Conservation (phyloP, 2,113 vertebrate genomes). For the Chrysochloris asiatica region DNA sequence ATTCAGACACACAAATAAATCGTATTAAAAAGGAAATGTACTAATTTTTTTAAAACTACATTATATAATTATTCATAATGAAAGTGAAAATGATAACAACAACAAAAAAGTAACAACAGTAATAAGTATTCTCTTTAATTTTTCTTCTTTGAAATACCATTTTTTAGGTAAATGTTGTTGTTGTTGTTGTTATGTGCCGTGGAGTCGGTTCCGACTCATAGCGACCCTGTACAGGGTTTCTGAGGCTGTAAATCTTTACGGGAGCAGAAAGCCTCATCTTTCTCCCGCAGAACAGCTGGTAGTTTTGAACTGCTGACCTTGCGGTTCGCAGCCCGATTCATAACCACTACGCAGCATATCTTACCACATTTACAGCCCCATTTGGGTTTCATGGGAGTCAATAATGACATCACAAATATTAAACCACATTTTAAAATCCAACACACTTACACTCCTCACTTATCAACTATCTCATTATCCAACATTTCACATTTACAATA, state of each 20-base stretch:
- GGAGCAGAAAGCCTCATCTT: no score
- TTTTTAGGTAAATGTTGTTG: constrained; percentile 43
- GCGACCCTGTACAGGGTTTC: no score
- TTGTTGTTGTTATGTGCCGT: no score
- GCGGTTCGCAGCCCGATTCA: no score
- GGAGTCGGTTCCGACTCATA: no score
- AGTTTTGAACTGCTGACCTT: no score
- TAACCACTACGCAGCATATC: no score
- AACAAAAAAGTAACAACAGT: background rate
- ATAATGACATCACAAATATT: background rate
- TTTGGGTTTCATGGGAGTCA: constrained; percentile 12
- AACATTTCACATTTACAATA: background rate
- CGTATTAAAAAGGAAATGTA: background rate
- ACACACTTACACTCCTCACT: background rate
- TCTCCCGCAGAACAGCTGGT: no score
- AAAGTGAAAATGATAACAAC: background rate
- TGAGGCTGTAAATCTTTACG: no score
- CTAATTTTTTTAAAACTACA: constrained; percentile 12
- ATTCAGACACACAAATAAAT: background rate
- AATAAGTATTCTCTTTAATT: background rate
- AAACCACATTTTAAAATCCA: background rate
- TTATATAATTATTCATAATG: constrained; percentile 10
- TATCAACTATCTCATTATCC: background rate
- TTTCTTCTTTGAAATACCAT: constrained; percentile 11
- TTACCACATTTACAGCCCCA: background rate